A percentile compares a stretch with the other conserved stretches of the same genome.
Conservation (phyloP, 2,888 invertebrate species). For the Pterobdella sp. region DNA sequence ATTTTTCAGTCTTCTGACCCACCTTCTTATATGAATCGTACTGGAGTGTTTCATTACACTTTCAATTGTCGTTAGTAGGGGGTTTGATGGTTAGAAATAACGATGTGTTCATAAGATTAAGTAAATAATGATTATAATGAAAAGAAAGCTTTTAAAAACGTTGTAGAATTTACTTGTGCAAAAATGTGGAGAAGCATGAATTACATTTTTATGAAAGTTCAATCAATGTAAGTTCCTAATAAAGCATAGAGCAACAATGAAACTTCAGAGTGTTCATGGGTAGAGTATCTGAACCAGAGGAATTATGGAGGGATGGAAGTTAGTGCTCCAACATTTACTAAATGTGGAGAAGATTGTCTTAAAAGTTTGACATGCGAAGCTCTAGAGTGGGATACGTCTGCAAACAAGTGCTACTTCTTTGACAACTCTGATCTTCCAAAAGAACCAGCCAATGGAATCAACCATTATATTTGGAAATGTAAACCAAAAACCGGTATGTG, state of each 20-base stretch:
- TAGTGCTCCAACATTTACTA: not conserved
- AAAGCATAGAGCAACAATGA: too few relatives aligned
- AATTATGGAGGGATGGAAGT: not conserved
- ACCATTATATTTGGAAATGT: not conserved
- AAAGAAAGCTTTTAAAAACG: too few relatives aligned
- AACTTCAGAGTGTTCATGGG: not conserved
- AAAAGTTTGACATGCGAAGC: not conserved
- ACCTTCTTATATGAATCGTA: not conserved
- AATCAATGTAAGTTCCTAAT: too few relatives aligned
- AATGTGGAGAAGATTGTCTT: not conserved
- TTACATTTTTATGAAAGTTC: too few relatives aligned
- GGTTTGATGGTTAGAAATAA: not conserved
- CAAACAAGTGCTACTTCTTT: not conserved
- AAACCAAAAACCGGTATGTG: not conserved
- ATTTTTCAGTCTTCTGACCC: not conserved
- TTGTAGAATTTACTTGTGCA: too few relatives aligned
- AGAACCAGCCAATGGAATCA: not conserved
- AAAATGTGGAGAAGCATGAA: too few relatives aligned
- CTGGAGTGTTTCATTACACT: not conserved
- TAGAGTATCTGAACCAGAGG: not conserved
- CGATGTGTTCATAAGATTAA: not conserved
- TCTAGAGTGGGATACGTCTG: not conserved
- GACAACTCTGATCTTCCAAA: not conserved
- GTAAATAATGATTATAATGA: too few relatives aligned
- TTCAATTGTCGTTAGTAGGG: not conserved